A percentile compares a stretch with the other conserved stretches of the same genome.
Conservation (phyloP, 2,888 invertebrate species). For the Bombylius discolor region DNA sequence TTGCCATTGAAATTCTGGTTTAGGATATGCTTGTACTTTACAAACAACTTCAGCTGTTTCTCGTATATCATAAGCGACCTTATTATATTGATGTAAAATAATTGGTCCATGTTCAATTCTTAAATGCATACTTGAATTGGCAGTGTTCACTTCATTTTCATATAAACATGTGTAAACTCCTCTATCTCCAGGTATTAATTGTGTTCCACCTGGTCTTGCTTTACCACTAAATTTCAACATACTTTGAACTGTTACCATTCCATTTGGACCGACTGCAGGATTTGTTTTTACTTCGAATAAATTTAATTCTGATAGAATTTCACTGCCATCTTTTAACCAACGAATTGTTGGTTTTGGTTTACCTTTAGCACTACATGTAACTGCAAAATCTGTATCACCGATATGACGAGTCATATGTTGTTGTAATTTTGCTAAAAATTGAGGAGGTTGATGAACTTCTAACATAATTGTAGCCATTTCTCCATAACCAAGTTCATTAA, state of each 20-base stretch:
- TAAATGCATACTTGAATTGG: conserved; percentile 80
- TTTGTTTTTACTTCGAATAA: conserved; percentile 72
- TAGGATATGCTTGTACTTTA: conserved; percentile 81
- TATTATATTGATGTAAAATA: conserved; percentile 68
- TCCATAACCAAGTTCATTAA: conserved; percentile 78
- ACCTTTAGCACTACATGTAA: conserved; percentile 75
- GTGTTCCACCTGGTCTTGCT: conserved; percentile 60
- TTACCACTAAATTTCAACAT: conserved; percentile 68
- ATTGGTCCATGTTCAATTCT: conserved; percentile 87
- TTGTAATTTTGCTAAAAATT: conserved; percentile 68
- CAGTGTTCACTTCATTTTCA: conserved; percentile 77
- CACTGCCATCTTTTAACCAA: conserved; percentile 77
- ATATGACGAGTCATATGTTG: conserved; percentile 69
- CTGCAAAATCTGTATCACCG: conserved; percentile 64
- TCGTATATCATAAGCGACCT: conserved; percentile 73
- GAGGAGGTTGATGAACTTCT: conserved; percentile 80
- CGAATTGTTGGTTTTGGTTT: conserved; percentile 73
- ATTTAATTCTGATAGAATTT: conserved; percentile 62
- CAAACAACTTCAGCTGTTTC: conserved; percentile 80
- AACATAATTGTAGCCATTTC: conserved; percentile 70
- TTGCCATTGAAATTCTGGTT: conserved; percentile 87
- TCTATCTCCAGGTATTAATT: conserved; percentile 68
- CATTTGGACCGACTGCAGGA: conserved; percentile 61
- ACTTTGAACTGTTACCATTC: conserved; percentile 71
- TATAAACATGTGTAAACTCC: conserved; percentile 80